Evolutionary conservation across 1,140 invertebrate species (phyloP).

Genomic region (Euura saliciscinereae): DNA sequence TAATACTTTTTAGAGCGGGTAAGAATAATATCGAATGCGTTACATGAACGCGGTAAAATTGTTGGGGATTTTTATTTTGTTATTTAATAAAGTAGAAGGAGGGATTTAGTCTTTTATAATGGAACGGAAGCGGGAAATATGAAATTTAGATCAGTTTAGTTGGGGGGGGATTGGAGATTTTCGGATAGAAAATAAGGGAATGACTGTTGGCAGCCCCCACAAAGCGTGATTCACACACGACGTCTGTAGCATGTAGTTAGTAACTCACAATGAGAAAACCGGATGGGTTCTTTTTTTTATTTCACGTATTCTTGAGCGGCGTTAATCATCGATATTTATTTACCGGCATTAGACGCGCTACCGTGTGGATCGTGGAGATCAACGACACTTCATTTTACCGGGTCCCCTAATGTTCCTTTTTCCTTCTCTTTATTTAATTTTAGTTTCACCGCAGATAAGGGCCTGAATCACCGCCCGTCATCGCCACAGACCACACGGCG

Average conservation of each 20-base stretch:
- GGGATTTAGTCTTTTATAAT: background rate
- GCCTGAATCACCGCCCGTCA: conserved; percentile 32
- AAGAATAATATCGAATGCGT: too few relatives aligned
- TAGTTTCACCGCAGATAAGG: conserved; percentile 25
- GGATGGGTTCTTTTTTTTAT: background rate
- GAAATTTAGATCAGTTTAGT: background rate
- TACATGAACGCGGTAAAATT: too few relatives aligned
- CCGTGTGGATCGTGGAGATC: background rate
- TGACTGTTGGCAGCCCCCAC: background rate
- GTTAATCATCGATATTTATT: background rate
- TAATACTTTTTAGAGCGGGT: too few relatives aligned
- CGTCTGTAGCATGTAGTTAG: background rate
- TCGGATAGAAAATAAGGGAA: background rate
- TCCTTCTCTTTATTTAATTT: background rate
- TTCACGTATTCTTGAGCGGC: background rate
- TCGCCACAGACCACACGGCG: conserved; percentile 8
- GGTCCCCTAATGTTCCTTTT: background rate
- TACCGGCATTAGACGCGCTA: background rate
- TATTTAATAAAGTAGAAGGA: too few relatives aligned
- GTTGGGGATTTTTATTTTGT: too few relatives aligned
- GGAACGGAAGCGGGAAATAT: background rate
- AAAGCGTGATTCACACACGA: conserved; percentile 4
- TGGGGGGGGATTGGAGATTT: background rate
- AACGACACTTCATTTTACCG: conserved; percentile 11
- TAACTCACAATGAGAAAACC: background rate